Conservation (phyloP, 23 tunicate genomes). For the Halocynthia aurantium region DNA sequence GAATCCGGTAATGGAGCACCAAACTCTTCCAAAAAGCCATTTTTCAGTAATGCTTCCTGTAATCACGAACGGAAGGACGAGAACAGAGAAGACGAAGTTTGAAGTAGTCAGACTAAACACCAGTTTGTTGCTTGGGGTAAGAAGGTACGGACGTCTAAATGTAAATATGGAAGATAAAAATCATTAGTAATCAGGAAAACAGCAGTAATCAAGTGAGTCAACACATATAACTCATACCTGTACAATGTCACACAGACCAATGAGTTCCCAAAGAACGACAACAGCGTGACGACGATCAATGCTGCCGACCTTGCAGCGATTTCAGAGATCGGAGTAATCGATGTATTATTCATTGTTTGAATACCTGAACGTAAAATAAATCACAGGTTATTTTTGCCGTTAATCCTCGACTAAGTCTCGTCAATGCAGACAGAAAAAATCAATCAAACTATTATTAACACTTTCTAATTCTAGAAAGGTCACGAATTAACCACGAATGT, state of each 20-base stretch:
- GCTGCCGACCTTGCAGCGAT: slow-evolving; percentile 12
- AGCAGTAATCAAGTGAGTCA: background rate
- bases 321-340: slow-evolving; percentile 14
- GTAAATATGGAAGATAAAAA: slow-evolving; percentile 5
- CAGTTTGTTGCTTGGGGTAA: slow-evolving; percentile 69
- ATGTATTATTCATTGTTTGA: slow-evolving; percentile 5
- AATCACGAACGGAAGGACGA: slow-evolving; percentile 42
- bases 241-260: slow-evolving; percentile 23
- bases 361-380: background rate
- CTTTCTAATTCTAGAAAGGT: too few species aligned
- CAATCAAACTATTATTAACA: too few species aligned
- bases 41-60: slow-evolving; percentile 27
- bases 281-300: slow-evolving; percentile 14
- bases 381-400: too few species aligned
- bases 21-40: slow-evolving; percentile 47
- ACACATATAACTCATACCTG: slow-evolving; percentile 2
- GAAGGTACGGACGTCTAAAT: slow-evolving; percentile 45
- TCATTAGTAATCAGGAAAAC: background rate
- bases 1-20: slow-evolving; percentile 56
- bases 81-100: slow-evolving; percentile 35
- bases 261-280: slow-evolving; percentile 26
- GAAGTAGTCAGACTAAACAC: slow-evolving; percentile 54
- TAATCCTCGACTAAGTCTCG: too few species aligned
- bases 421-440: too few species aligned
- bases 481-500: too few species aligned